Evolutionary conservation across 2,797 vertebrate genomes (phyloP).

Genomic region (Protonibea diacanthus): DNA sequence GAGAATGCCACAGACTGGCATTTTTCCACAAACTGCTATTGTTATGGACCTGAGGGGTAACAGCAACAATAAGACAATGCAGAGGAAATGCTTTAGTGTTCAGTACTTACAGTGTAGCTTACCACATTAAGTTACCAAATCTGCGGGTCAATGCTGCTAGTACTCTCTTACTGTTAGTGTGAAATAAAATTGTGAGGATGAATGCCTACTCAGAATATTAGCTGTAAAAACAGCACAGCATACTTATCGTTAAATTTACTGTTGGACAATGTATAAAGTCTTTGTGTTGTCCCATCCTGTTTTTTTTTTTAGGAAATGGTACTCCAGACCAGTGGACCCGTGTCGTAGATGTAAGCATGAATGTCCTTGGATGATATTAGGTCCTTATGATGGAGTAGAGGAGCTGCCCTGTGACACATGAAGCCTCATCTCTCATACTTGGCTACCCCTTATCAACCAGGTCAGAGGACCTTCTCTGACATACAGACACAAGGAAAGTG

Average conservation of each 20-base stretch:
- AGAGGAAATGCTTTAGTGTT: slow-evolving; percentile 75
- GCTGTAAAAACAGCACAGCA: slow-evolving; percentile 22
- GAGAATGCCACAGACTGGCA: slow-evolving; percentile 84
- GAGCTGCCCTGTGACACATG: slow-evolving; percentile 75
- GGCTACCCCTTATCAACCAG: slow-evolving; percentile 73
- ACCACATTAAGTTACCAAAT: slow-evolving; percentile 64
- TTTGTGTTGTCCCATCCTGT: not conserved
- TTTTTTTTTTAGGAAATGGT: slow-evolving; percentile 13
- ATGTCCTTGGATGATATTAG: slow-evolving; percentile 80
- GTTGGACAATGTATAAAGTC: not conserved
- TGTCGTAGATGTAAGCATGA: slow-evolving; percentile 41
- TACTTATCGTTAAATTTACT: slow-evolving; percentile 10
- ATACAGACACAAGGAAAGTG: slow-evolving; percentile 53
- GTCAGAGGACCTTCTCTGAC: slow-evolving; percentile 77
- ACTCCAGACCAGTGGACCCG: slow-evolving; percentile 28
- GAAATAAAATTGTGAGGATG: slow-evolving; percentile 40
- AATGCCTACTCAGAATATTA: slow-evolving; percentile 20
- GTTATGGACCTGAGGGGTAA: slow-evolving; percentile 81
- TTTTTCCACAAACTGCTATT: slow-evolving; percentile 85
- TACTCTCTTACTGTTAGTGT: slow-evolving; percentile 39
- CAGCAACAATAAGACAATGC: slow-evolving; percentile 72
- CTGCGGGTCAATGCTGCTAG: slow-evolving; percentile 53
- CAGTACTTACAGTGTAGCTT: slow-evolving; percentile 73
- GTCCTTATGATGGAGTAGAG: slow-evolving; percentile 79
- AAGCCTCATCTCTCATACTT: slow-evolving; percentile 78